phyloP scores from a whole-genome alignment of 2,113 vertebrate genomes.

The Alectura lathami region DNA sequence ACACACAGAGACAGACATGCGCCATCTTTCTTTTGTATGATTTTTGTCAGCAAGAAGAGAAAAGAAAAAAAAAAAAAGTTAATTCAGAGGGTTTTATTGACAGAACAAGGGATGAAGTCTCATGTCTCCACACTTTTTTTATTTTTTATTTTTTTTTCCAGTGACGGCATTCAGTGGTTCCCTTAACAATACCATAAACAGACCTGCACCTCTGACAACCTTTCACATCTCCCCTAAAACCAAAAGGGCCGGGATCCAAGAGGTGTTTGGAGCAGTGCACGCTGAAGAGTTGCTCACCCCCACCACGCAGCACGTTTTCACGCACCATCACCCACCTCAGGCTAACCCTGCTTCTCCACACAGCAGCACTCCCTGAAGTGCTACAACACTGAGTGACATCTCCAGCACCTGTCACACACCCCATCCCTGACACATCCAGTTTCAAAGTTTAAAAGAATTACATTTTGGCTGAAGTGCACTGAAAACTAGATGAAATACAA shows the following conservation, averaged over 20 bases:
- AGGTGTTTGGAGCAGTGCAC: not conserved
- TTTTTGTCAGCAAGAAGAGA: not conserved
- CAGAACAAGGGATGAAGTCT: not conserved
- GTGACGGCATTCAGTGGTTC: not conserved
- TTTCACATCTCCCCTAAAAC: not conserved
- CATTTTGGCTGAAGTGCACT: not conserved
- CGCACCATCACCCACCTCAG: not conserved
- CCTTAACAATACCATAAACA: not conserved
- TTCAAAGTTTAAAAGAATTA: not conserved
- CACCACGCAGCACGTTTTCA: not conserved
- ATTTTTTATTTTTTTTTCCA: not conserved
- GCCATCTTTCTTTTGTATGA: not conserved
- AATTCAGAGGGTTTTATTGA: not conserved
- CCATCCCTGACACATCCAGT: not conserved
- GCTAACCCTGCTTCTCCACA: not conserved
- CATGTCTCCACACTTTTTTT: rapidly evolving
- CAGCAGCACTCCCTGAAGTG: not conserved
- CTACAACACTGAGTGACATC: not conserved
- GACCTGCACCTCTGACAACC: not conserved
- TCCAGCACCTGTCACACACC: not conserved
- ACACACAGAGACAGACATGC: not conserved
- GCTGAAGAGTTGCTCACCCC: not conserved
- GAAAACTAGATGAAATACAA: not conserved
- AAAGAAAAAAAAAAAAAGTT: not conserved
- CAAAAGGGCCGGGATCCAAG: not conserved